Evolutionary conservation across 2,888 invertebrate genomes (phyloP), one percentile per base, ranked within the genome.

Genomic region (Tetrapedia diversipes): DNA sequence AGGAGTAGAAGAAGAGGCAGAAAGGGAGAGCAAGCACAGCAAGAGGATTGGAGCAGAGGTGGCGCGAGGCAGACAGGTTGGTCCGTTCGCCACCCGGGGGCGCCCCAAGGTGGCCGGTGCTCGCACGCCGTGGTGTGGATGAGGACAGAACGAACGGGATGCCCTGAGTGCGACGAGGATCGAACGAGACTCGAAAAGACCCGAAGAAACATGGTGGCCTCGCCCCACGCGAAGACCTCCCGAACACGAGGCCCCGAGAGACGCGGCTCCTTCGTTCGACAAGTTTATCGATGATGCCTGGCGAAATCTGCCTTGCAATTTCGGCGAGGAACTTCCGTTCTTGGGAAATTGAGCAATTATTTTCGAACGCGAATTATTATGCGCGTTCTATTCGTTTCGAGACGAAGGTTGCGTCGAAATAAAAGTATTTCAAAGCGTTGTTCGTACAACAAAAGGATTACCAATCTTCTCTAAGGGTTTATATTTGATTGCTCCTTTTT

Each of bases 141-240:
- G 77, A 83, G 77, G 82, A 82, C 71, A 69, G 80, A 77, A 64
- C 74, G 66, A 80, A 65, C 32, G 60, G 39, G 32, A n/a, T n/a
- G 22, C 22, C 63, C 29, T 45, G 60, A 29, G 81, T 22, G 24
- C 1, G 71, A 87, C 75, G 43, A 78, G 63, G 86, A 88, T 7
- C 32, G 57, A 49, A 39, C 45, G 64, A 82, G 77, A 80, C 49
- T 61, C 82, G 71, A 73, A 66, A 72, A 80, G 82, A 56, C 75
- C 77, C 66, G 79, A 81, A 87, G 88, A 84, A 90, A 90, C 91
- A 90, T 89, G 91, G 91, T 90, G 90, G 91, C 91, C 91, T 91
- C 90, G 90, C 91, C 91, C 90, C 90, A 91, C 91, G 91, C 91
- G 90, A 90, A 91, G 88, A 90, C 90, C 90, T 90, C 91, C 84